Evolutionary conservation across 2,113 vertebrate species (phyloP).

Genomic region (Brachypodius melanocephalos): DNA sequence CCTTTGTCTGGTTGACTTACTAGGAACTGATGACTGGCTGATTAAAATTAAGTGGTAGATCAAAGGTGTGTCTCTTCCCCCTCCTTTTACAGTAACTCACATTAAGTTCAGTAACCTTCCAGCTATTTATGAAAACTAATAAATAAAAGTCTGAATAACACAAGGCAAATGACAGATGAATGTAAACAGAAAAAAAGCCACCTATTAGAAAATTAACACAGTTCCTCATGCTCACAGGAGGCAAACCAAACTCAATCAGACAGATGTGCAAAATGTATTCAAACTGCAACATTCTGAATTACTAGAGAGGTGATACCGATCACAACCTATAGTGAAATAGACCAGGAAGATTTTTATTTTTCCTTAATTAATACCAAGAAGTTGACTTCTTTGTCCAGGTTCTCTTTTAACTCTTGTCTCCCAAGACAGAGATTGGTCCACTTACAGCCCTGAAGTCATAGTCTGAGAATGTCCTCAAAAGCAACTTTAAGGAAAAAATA

Average conservation of each 20-base stretch:
- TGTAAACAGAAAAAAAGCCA: not conserved
- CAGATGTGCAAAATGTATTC: not conserved
- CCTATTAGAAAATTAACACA: not conserved
- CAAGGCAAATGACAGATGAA: not conserved
- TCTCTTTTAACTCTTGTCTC: not conserved
- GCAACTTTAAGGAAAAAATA: not conserved
- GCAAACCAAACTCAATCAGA: not conserved
- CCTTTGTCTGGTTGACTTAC: not conserved
- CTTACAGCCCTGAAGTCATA: not conserved
- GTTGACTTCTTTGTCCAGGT: not conserved
- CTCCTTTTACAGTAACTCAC: not conserved
- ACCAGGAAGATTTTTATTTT: not conserved
- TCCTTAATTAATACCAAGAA: not conserved
- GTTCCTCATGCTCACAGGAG: not conserved
- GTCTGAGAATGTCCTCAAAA: not conserved
- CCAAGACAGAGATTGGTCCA: not conserved
- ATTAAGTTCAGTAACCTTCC: not conserved
- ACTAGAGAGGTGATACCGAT: not conserved
- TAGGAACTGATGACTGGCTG: not conserved
- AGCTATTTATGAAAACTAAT: not conserved
- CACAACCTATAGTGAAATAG: not conserved
- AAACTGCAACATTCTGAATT: not conserved
- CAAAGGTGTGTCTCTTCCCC: not conserved
- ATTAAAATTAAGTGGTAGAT: not conserved
- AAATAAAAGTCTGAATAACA: not conserved